These are phyloP conservation scores for Poecile montanus DNA, from an alignment of 2,797 vertebrate genomes.

Conservation along the genomic window DNA sequence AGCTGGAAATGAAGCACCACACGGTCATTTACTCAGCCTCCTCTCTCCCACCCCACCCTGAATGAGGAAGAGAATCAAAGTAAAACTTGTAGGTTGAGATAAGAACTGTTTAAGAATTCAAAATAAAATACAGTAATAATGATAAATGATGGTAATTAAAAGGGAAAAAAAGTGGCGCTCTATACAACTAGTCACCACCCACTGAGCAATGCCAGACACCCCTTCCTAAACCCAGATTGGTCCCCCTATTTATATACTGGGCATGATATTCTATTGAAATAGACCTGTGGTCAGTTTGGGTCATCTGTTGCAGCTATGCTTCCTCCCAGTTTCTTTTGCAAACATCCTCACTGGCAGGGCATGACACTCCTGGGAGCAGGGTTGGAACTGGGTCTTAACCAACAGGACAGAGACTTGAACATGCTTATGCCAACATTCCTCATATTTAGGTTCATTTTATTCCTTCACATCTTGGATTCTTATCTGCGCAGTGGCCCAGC, in stretches of 20 bases:
- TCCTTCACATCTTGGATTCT: neutral
- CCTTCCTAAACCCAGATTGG: neutral
- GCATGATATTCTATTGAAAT: neutral
- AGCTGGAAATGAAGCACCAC: neutral
- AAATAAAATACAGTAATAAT: neutral
- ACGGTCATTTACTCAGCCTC: neutral
- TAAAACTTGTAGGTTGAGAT: neutral
- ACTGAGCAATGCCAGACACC: neutral
- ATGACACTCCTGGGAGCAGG: neutral
- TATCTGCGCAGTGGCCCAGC: neutral
- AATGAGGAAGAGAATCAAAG: neutral
- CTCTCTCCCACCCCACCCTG: neutral
- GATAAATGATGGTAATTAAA: neutral
- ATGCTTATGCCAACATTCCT: neutral
- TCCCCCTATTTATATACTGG: neutral
- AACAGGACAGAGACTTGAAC: neutral
- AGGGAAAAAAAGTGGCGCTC: neutral
- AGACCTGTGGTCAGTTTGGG: neutral
- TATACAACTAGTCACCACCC: neutral
- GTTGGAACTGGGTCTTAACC: neutral
- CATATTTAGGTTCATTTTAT: neutral
- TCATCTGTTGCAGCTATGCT: neutral
- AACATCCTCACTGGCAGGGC: neutral
- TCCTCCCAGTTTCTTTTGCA: neutral
- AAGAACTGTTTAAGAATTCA: neutral